Base-by-base conservation (phyloP, 2,797 vertebrate species). In the Paedocypris micromegethes region DNA sequence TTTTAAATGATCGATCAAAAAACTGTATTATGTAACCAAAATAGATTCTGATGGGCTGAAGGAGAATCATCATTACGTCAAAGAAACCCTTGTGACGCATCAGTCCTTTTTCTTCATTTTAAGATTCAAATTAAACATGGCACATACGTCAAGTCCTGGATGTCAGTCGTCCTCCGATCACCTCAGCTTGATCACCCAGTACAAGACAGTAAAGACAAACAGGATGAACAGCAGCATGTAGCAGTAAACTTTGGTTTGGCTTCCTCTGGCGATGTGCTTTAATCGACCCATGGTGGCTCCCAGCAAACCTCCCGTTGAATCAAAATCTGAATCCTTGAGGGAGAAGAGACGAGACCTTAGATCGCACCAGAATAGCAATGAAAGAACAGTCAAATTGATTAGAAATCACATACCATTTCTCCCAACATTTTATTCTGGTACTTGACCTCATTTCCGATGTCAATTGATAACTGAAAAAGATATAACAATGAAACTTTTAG, bases 401-500 rank as follows among this genome's bases (percentile, higher is more conserved):
- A 37, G 2, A 1, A 5, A 44, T 38, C 1, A 9, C 93, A 90
- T 85, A 98, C 97, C 94, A 98, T 98, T 7, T 95, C 93, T 1
- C 87, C 77, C 78, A 99, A 78, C 78, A 97, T 84, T 80, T 90
- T 95, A 83, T 98, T 98, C 53, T 98, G 96, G 73, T 87, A 83
- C 84, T 94, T 99, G 49, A 98, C 94, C 88, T 99, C 97, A 60
- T 93, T 91, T 77, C 96, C 96, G 62, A 99, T 99, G 80, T 98
- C 96, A 80, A 99, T 99, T 2, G 95, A 86, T 76, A 98, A 90
- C 97, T 99, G 81, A 74, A 37, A 63, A 0, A 50, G 45, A n/a
- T 5, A 5, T 2, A 54, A 3, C 9, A 42, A 42, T 43, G 9
- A 57, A 8, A 23, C 23, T 23, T 23, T 23, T 2, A 23, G 6